Evolutionary conservation across 2,888 invertebrate species (phyloP).

Genomic region (Conops quadrifasciatus): DNA sequence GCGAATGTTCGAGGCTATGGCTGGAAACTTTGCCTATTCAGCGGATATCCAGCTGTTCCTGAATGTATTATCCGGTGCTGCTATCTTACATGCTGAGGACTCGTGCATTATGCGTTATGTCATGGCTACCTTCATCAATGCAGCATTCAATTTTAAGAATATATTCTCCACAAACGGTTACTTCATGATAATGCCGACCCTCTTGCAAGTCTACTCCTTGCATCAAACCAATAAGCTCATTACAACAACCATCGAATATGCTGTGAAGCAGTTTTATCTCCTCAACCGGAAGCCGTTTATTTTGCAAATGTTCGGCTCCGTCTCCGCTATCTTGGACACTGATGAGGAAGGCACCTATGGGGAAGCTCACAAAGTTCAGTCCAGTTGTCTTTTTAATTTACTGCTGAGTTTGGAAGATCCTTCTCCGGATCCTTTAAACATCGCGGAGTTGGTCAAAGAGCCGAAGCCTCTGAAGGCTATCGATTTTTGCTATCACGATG

Average conservation of each 20-base stretch:
- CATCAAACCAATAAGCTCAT: constrained; percentile 97
- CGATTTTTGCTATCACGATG: constrained; percentile 99
- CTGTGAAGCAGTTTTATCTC: constrained; percentile 97
- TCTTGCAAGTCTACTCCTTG: constrained; percentile 95
- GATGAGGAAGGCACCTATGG: constrained; percentile 87
- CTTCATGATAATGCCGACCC: constrained; percentile 95
- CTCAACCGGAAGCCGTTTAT: constrained; percentile 98
- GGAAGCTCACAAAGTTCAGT: constrained; percentile 92
- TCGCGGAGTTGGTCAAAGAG: constrained; percentile 89
- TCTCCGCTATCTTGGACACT: constrained; percentile 94
- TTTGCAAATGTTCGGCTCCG: constrained; percentile 98
- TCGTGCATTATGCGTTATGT: constrained; percentile 94
- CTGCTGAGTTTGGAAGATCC: constrained; percentile 92
- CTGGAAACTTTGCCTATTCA: constrained; percentile 95
- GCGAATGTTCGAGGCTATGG: constrained; percentile 98
- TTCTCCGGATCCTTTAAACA: constrained; percentile 92
- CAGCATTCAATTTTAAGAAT: constrained; percentile 97
- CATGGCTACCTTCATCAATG: constrained; percentile 97
- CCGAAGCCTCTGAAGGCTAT: constrained; percentile 92
- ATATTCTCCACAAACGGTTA: constrained; percentile 99
- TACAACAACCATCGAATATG: constrained; percentile 95
- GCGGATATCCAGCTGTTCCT: constrained; percentile 97
- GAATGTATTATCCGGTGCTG: constrained; percentile 95
- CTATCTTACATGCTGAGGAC: constrained; percentile 97
- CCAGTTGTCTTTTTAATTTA: constrained; percentile 90